Evolutionary conservation across 2,113 vertebrate species (phyloP).

Genomic region (Erythrocercus mccallii): DNA sequence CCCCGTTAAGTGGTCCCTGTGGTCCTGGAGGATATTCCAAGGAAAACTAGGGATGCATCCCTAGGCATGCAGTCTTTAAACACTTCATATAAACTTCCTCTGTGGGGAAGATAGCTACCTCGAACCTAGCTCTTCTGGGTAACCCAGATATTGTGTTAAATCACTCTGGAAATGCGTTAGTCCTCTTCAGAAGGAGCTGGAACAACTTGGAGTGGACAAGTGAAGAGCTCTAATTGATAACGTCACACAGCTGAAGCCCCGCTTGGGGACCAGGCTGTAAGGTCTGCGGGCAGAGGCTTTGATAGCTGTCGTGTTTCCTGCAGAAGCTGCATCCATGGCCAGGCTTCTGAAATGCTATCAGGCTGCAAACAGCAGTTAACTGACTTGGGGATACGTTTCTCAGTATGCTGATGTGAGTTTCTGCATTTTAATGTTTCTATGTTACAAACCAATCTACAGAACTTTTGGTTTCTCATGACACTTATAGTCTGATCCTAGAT

Average conservation of each 20-base stretch:
- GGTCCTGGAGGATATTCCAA: background rate
- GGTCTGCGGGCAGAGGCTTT: background rate
- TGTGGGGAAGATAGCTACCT: accelerated
- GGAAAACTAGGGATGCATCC: background rate
- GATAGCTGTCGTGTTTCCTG: background rate
- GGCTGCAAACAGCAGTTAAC: background rate
- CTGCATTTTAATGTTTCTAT: background rate
- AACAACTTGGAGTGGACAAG: too few relatives aligned
- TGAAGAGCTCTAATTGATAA: background rate
- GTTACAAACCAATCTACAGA: background rate
- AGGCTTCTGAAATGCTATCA: background rate
- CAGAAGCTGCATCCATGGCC: too few relatives aligned
- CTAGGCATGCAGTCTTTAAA: too few relatives aligned
- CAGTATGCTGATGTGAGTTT: accelerated
- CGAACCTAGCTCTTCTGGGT: background rate
- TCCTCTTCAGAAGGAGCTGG: background rate
- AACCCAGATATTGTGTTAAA: background rate
- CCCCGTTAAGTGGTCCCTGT: accelerated
- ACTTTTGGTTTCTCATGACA: background rate
- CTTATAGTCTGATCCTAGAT: background rate
- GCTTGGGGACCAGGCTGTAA: accelerated
- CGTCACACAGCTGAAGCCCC: background rate
- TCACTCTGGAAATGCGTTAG: background rate
- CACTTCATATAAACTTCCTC: background rate
- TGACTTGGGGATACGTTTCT: background rate